Conservation (phyloP, 2,797 vertebrate genomes). For the Cirrhinus mrigala region DNA sequence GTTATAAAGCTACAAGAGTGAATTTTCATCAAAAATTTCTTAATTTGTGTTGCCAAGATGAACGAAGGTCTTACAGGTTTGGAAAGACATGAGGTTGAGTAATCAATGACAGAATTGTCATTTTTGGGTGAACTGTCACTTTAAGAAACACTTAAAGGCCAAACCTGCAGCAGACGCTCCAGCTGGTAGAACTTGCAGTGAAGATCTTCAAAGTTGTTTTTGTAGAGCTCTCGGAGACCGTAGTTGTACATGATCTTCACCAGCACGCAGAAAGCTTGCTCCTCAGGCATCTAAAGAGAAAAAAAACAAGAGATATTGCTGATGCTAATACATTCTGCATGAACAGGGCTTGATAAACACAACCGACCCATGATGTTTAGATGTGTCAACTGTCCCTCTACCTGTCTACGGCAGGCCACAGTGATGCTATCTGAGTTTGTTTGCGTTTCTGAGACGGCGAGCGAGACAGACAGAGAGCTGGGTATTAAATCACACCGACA, state of each 20-base stretch:
- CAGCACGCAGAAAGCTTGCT: constrained; percentile 96
- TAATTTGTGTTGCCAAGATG: too few relatives aligned
- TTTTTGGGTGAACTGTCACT: neutral
- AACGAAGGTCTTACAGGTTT: too few relatives aligned
- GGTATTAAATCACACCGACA: constrained; percentile 81
- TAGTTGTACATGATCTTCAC: constrained; percentile 98
- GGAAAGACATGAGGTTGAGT: neutral
- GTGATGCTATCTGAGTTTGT: constrained; percentile 43
- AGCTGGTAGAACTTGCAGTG: constrained; percentile 99
- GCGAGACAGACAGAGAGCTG: constrained; percentile 46
- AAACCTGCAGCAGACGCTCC: constrained; percentile 94
- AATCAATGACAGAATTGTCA: neutral
- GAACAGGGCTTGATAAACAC: neutral
- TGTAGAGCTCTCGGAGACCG: constrained; percentile 91
- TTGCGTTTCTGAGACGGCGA: constrained; percentile 45
- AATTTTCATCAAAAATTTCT: too few relatives aligned
- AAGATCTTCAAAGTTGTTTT: constrained; percentile 98
- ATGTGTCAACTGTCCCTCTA: constrained; percentile 9
- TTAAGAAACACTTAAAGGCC: constrained; percentile 42
- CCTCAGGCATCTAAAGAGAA: constrained; percentile 93
- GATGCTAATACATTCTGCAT: neutral
- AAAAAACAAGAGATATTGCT: neutral
- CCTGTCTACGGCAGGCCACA: constrained; percentile 12
- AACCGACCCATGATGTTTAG: constrained; percentile 1
- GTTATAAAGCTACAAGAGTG: too few relatives aligned